A percentile compares a stretch with the other conserved stretches of the same genome.
Conservation (phyloP, 1,140 invertebrate species). For the Cydia splendana region DNA sequence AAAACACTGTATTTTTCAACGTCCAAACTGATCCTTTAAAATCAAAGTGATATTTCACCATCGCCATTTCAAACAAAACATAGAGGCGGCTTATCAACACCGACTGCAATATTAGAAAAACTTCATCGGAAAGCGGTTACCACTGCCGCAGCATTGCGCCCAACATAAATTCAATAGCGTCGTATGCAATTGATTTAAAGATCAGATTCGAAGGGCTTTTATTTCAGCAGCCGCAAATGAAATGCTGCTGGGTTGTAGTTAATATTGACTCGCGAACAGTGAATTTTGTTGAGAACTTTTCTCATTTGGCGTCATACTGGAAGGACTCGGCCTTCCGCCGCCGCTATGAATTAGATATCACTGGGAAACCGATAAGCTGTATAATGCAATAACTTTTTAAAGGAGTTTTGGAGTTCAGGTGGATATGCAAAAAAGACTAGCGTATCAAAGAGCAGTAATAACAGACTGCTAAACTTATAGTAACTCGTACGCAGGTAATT, state of each 20-base stretch:
- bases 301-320: slow-evolving; percentile 34
- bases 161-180: too few relatives aligned
- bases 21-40: neutral
- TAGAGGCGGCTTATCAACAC: slow-evolving; percentile 26
- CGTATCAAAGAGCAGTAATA: neutral
- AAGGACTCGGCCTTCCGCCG: slow-evolving; percentile 21
- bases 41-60: slow-evolving; percentile 11
- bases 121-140: slow-evolving; percentile 25
- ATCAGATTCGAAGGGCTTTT: slow-evolving; percentile 32
- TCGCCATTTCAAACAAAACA: slow-evolving; percentile 22
- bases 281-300: slow-evolving; percentile 36
- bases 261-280: slow-evolving; percentile 35
- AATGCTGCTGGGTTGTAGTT: slow-evolving; percentile 39
- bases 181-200: neutral
- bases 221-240: slow-evolving; percentile 43
- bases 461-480: too few relatives aligned
- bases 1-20: neutral
- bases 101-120: slow-evolving; percentile 29
- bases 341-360: slow-evolving; percentile 28
- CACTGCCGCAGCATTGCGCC: neutral
- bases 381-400: slow-evolving; percentile 21
- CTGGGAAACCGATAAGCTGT: slow-evolving; percentile 23
- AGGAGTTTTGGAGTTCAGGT: slow-evolving; percentile 3
- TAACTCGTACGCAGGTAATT: too few relatives aligned
- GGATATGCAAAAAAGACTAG: neutral